A percentile compares a stretch with the other conserved stretches of the same genome.
Evolutionary conservation across 2,797 vertebrate genomes (phyloP).

Genomic region (Coendou prehensilis): DNA sequence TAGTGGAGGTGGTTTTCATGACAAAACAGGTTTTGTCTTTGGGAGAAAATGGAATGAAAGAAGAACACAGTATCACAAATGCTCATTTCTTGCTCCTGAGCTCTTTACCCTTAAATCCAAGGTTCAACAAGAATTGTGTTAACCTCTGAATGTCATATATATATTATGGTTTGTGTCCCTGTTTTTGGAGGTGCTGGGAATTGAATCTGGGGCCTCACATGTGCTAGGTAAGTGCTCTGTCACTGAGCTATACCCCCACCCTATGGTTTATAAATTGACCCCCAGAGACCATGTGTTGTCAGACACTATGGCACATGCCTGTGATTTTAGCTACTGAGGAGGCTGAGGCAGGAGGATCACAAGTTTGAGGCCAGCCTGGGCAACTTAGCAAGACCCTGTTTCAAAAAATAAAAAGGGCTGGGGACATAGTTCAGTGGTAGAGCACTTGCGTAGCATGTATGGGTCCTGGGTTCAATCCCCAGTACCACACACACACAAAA

Average conservation of each 20-base stretch:
- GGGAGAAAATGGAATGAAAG: background rate
- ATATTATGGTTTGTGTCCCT: background rate
- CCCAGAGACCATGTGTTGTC: background rate
- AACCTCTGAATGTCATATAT: background rate
- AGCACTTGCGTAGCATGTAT: background rate
- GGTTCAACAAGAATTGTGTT: background rate
- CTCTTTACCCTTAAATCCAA: conserved; percentile 29
- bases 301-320: background rate
- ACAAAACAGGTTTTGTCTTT: background rate
- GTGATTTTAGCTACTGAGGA: background rate
- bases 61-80: conserved; percentile 11
- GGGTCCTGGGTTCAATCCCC: background rate
- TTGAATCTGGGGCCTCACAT: background rate
- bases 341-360: background rate
- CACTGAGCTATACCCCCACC: background rate
- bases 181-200: background rate
- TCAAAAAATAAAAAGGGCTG: background rate
- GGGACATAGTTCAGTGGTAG: background rate
- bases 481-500: background rate
- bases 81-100: background rate
- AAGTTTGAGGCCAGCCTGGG: background rate
- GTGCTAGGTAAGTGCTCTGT: background rate
- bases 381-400: background rate
- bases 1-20: background rate
- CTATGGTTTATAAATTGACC: background rate